These are phyloP conservation scores for Meiosimyza platycephala DNA, from an alignment of 2,888 invertebrate species.

Conservation along the genomic window DNA sequence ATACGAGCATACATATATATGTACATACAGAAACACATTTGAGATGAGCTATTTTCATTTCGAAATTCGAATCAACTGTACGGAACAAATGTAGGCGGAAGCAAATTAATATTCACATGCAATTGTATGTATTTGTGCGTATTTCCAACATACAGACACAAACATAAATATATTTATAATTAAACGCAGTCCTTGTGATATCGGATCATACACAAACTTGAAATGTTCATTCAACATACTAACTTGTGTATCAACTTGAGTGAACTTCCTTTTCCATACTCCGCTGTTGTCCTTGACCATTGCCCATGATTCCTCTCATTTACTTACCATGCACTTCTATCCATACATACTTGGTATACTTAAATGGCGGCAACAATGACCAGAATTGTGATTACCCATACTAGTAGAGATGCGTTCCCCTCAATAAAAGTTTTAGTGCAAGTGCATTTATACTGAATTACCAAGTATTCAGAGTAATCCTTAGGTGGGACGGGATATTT, in stretches of 20 bases:
- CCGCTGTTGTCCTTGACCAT: neutral
- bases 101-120: slow-evolving; percentile 1
- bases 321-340: neutral
- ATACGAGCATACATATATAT: neutral
- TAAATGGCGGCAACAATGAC: no score
- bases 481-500: no score
- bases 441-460: no score
- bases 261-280: neutral
- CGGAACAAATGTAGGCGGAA: neutral
- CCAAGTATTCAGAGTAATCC: no score
- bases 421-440: no score
- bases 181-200: slow-evolving; percentile 18
- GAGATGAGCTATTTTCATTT: no score
- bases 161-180: neutral
- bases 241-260: slow-evolving; percentile 56
- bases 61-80: neutral
- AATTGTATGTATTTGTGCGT: slow-evolving; percentile 9
- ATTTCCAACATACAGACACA: neutral
- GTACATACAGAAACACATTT: no score
- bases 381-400: no score
- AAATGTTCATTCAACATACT: slow-evolving; percentile 57
- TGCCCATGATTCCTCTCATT: slow-evolving; percentile 3
- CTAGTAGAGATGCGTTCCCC: no score
- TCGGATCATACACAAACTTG: neutral
- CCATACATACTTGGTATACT: no score